A percentile compares a stretch with the other conserved stretches of the same genome.
Conservation (phyloP, 1,140 invertebrate species). For the Drosophila nikananu region DNA sequence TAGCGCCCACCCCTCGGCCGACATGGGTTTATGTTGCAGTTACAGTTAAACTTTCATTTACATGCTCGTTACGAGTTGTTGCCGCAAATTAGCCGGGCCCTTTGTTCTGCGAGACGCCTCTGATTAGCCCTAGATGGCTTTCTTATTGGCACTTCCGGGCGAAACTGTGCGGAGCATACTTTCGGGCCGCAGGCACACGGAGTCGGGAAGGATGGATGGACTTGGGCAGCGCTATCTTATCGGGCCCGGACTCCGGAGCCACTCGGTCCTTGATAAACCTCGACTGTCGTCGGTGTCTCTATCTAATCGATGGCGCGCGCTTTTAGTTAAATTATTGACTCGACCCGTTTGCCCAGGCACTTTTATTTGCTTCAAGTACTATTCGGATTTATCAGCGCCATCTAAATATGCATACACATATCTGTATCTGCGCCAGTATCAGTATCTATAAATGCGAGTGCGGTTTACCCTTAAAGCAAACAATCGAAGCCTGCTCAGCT, state of each 20-base stretch:
- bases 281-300: conserved; percentile 37
- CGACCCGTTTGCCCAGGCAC: conserved; percentile 52
- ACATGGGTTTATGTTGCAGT: conserved; percentile 32
- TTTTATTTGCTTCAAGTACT: conserved; percentile 56
- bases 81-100: conserved; percentile 74
- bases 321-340: conserved; percentile 70
- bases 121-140: conserved; percentile 56
- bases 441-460: conserved; percentile 37
- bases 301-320: conserved; percentile 63
- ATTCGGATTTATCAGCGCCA: conserved; percentile 47
- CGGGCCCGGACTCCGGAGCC: background rate
- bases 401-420: conserved; percentile 42
- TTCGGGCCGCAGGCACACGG: conserved; percentile 12
- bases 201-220: background rate
- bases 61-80: conserved; percentile 74
- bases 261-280: conserved; percentile 39
- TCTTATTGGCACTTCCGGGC: conserved; percentile 73
- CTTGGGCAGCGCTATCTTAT: conserved; percentile 35
- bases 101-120: conserved; percentile 31
- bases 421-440: conserved; percentile 37
- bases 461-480: conserved; percentile 47
- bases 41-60: conserved; percentile 71
- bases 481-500: conserved; percentile 34
- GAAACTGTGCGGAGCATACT: conserved; percentile 55
- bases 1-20: conserved; percentile 2